Base-by-base conservation (phyloP, 2,113 vertebrate genomes). In the Sakesphorus luctuosus region DNA sequence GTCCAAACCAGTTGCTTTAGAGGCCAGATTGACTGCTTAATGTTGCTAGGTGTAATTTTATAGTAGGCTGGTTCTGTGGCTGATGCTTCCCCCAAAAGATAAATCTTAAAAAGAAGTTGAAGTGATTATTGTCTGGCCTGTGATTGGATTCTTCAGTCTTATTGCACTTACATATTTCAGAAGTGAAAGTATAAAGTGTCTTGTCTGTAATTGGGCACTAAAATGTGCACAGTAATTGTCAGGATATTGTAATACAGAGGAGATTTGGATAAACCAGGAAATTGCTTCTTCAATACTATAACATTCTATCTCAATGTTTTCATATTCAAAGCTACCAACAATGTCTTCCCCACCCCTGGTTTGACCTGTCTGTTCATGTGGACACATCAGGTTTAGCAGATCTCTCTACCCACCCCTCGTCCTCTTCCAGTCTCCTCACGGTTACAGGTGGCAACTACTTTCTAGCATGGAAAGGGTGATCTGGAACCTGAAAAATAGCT, bases 371-470 rank as follows among this genome's bases (percentile, higher is more conserved):
- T 38, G 11, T 73, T 69, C 16, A 25, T 68, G 35, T 86, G 63
- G 29, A 13, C 23, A 3, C 28, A 20, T 33, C 55, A 49, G 16
- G 18, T 26, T 80, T 35, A 66, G 55, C 31, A 77, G 35, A 52
- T 61, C 9, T 77, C 85, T 24, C 12, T 59, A 80, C 50, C 62
- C 83, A 13, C 11, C 7, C 18, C 17, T 61, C 0, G 0, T 23
- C 28, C 7, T 76, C 8, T 91, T 62, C 35, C 46, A 31, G 0
- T 49, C n/a, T 44, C 18, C 38, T 24, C 24, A 35, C 28, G 20
- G 14, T 78, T 28, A n/a, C 8, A 67, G 38, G 9, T 63, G 36
- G 28, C 38, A 86, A 0, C 23, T 56, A 0, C 67, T 91, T 91
- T 50, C 56, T 86, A 52, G 35, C 31, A 4, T 24, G 47, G 50